Evolutionary conservation across 2,797 vertebrate species (phyloP).

Genomic region (Darevskia mixta): DNA sequence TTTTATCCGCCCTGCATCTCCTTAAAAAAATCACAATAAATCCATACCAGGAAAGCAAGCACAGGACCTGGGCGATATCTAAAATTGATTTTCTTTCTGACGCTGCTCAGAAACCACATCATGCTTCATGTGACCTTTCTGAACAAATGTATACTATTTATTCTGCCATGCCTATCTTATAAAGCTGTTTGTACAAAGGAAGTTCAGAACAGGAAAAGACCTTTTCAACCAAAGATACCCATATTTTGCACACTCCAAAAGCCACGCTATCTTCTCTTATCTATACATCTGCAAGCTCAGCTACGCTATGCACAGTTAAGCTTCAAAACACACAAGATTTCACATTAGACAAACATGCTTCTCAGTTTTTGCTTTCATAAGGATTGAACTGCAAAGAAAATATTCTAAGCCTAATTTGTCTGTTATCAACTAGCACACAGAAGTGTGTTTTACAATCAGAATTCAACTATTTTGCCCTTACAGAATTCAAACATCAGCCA

Average conservation of each 20-base stretch:
- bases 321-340: not conserved
- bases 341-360: not conserved
- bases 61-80: not conserved
- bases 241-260: not conserved
- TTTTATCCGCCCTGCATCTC: not conserved
- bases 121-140: constrained; percentile 15
- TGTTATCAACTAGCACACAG: constrained; percentile 1
- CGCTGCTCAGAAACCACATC: constrained; percentile 20
- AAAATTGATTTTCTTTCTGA: constrained; percentile 13
- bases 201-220: not conserved
- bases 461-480: constrained; percentile 24
- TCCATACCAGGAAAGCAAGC: not conserved
- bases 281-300: not conserved
- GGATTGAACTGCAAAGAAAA: not conserved
- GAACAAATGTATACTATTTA: not conserved
- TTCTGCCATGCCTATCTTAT: not conserved
- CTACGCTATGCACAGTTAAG: not conserved
- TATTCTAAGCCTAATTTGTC: not conserved
- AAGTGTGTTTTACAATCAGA: not conserved
- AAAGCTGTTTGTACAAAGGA: not conserved
- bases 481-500: not conserved
- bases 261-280: not conserved
- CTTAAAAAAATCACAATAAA: constrained; percentile 4
- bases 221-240: not conserved
- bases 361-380: not conserved